These are phyloP conservation scores for Stenoptilia bipunctidactyla DNA, from an alignment of 2,888 invertebrate species.

Conservation along the genomic window DNA sequence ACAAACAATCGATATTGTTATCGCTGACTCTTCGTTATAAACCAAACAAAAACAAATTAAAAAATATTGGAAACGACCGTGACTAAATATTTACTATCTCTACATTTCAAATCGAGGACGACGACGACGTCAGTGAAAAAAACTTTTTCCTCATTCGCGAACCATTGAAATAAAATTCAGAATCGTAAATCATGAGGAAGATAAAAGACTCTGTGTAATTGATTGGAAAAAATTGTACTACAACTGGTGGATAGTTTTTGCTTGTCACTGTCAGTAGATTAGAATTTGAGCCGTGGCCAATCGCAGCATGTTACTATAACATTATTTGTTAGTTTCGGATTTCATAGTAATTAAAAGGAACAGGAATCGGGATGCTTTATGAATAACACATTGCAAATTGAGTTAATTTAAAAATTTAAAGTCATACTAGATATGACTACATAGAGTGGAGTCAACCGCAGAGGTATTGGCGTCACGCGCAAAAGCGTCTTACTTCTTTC, in stretches of 20 bases:
- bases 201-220: conserved; percentile 50
- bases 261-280: conserved; percentile 56
- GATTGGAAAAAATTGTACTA: conserved; percentile 51
- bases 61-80: conserved; percentile 26
- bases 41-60: conserved; percentile 49
- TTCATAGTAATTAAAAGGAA: conserved; percentile 27
- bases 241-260: conserved; percentile 38
- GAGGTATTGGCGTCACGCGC: too few species aligned
- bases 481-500: too few species aligned
- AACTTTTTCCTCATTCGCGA: conserved; percentile 4
- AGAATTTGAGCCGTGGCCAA: conserved; percentile 51
- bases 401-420: background rate
- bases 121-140: conserved; percentile 24
- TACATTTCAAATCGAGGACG: conserved; percentile 15
- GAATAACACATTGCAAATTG: background rate
- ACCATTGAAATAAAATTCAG: conserved; percentile 17
- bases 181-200: conserved; percentile 48
- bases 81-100: conserved; percentile 20
- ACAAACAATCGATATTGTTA: conserved; percentile 62
- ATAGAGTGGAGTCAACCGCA: too few species aligned
- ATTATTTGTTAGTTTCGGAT: conserved; percentile 46
- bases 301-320: conserved; percentile 46
- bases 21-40: conserved; percentile 50
- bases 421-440: too few species aligned
- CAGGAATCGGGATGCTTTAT: background rate